phyloP scores from a whole-genome alignment of 64 coral and sea anemone genomes.

The Pocillopora damicornis region DNA sequence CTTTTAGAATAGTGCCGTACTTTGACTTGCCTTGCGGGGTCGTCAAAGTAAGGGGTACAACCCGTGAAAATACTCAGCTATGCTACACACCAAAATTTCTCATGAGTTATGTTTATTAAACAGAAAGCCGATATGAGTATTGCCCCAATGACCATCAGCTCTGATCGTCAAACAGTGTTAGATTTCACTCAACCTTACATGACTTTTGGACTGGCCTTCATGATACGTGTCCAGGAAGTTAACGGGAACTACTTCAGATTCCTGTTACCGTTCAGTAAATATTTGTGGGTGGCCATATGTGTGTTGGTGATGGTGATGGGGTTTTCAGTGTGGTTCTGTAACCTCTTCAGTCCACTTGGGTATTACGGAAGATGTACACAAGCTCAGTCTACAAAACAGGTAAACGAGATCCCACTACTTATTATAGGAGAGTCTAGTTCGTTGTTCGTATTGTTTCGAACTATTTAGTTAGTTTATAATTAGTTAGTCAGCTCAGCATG shows the following conservation, averaged over 20 bases:
- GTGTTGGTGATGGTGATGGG: slow-evolving; percentile 36
- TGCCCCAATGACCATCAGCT: slow-evolving; percentile 62
- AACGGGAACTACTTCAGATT: slow-evolving; percentile 58
- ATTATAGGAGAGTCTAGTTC: not conserved
- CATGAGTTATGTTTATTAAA: not conserved
- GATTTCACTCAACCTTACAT: slow-evolving; percentile 71
- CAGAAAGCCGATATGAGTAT: slow-evolving; percentile 53
- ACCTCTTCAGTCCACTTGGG: slow-evolving; percentile 44
- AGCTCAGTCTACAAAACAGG: not conserved
- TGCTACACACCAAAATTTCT: not conserved
- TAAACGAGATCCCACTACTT: not conserved
- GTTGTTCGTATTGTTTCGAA: too few species aligned
- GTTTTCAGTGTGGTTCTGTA: slow-evolving; percentile 33
- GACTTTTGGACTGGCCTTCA: slow-evolving; percentile 61
- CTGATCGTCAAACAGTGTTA: slow-evolving; percentile 49
- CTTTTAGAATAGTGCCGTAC: too few species aligned
- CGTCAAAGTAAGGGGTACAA: too few species aligned
- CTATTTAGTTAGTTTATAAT: too few species aligned
- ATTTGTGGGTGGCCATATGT: slow-evolving; percentile 40
- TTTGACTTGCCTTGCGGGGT: too few species aligned
- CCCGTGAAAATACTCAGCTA: too few species aligned
- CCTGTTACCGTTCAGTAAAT: slow-evolving; percentile 36
- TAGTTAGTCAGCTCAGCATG: too few species aligned
- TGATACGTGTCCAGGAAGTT: slow-evolving; percentile 52
- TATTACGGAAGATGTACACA: slow-evolving; percentile 42